Conservation (phyloP, 2,113 vertebrate species). For the Pampusana beccarii region DNA sequence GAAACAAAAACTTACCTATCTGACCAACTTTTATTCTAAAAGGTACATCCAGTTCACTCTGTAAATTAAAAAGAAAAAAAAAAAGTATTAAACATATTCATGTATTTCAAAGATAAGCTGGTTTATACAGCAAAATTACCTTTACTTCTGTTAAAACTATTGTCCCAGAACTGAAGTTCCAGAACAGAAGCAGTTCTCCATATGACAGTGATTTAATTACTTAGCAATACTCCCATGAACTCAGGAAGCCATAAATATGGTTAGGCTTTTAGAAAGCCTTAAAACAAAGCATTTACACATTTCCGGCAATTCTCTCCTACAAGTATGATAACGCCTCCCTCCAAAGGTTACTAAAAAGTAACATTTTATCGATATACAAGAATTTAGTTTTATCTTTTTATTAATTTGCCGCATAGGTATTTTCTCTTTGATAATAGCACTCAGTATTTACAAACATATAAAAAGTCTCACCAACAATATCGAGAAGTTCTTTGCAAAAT, state of each 20-base stretch:
- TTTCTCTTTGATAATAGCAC: background rate
- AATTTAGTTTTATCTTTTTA: background rate
- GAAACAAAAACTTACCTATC: conserved; percentile 83
- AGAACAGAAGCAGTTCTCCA: background rate
- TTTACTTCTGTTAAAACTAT: background rate
- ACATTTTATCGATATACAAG: background rate
- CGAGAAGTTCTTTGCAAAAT: background rate
- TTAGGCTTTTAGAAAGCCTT: background rate
- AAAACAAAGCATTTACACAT: background rate
- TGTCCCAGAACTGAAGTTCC: background rate
- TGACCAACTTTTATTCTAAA: conserved; percentile 95
- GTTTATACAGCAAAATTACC: background rate
- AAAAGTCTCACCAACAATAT: background rate
- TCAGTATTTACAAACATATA: background rate
- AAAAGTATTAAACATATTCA: background rate
- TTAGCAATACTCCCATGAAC: background rate
- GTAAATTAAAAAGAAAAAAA: conserved; percentile 24
- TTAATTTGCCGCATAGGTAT: background rate
- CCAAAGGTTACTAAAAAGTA: background rate
- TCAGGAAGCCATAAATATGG: background rate
- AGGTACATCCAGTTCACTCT: conserved; percentile 93
- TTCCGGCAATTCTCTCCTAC: background rate
- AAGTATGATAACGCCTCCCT: background rate
- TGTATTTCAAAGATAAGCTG: background rate
- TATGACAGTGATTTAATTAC: background rate